Conservation (phyloP, 2,888 invertebrate species). For the Tenthredo scrophulariae region DNA sequence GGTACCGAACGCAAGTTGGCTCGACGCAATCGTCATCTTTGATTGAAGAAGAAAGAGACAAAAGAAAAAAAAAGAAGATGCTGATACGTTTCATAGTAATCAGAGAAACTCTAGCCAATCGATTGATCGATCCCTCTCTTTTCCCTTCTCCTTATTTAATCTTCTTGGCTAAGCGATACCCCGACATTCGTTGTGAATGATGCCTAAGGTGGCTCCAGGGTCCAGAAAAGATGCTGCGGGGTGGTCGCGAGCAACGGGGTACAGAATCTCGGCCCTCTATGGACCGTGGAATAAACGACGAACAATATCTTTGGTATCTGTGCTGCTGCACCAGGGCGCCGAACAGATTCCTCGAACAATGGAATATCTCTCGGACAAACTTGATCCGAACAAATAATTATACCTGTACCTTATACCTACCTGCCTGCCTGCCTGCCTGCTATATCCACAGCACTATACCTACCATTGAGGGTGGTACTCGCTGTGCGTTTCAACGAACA, state of each 20-base stretch:
- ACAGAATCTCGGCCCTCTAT: slow-evolving; percentile 19
- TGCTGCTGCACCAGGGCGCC: slow-evolving; percentile 55
- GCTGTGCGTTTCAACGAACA: no score
- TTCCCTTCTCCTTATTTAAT: not conserved
- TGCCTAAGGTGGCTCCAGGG: slow-evolving; percentile 61
- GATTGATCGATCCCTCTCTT: not conserved
- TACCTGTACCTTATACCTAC: slow-evolving; percentile 1
- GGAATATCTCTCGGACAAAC: slow-evolving; percentile 67
- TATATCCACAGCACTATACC: not conserved
- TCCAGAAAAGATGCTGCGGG: slow-evolving; percentile 16
- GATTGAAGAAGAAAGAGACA: no score
- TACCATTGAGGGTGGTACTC: not conserved
- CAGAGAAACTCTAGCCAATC: not conserved
- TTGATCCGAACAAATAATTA: slow-evolving; percentile 65
- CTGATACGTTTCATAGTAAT: no score
- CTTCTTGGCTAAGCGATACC: not conserved
- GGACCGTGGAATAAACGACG: slow-evolving; percentile 59
- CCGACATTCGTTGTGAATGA: slow-evolving; percentile 61
- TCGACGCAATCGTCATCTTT: not conserved
- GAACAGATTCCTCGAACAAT: slow-evolving; percentile 71
- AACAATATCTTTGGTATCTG: slow-evolving; percentile 70
- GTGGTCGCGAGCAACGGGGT: slow-evolving; percentile 26
- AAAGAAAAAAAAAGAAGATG: no score
- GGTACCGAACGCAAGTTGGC: not conserved
- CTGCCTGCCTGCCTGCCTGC: not conserved